phyloP scores from a whole-genome alignment of 30 jellyfish, hydroid and myxozoan species.

The Hydractinia symbiolongicarpus region DNA sequence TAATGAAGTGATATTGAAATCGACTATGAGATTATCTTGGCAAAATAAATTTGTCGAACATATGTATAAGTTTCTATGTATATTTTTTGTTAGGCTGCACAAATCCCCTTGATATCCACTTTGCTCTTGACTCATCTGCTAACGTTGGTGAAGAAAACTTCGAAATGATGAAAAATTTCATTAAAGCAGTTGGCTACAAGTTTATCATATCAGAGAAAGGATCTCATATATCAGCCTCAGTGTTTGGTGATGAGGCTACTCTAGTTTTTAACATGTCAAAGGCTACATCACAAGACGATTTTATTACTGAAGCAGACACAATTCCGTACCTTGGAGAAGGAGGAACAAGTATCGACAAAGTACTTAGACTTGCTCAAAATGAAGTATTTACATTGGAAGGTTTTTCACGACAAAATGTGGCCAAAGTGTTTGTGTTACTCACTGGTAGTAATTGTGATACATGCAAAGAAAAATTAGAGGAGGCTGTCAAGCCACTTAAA shows the following conservation, averaged over 20 bases:
- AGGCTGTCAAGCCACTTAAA: constrained; percentile 74
- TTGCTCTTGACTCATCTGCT: constrained; percentile 88
- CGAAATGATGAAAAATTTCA: constrained; percentile 51
- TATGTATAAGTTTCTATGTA: background rate
- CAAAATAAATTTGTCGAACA: too few relatives aligned
- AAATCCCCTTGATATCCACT: constrained; percentile 75
- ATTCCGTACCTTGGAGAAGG: constrained; percentile 51
- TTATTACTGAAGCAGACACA: constrained; percentile 33
- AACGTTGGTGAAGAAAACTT: constrained; percentile 48
- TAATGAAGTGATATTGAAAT: too few relatives aligned
- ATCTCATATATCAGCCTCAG: constrained; percentile 90
- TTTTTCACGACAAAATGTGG: constrained; percentile 79
- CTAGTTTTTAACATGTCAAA: constrained; percentile 55
- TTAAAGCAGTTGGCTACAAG: constrained; percentile 62
- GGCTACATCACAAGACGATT: constrained; percentile 58
- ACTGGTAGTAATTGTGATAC: constrained; percentile 77
- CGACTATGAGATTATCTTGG: too few relatives aligned
- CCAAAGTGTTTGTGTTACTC: constrained; percentile 72
- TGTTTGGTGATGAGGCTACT: constrained; percentile 70
- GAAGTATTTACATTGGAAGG: constrained; percentile 83
- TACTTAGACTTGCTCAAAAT: constrained; percentile 43
- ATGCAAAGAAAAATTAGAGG: constrained; percentile 62
- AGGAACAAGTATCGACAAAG: constrained; percentile 64
- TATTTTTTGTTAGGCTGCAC: constrained; percentile 68
- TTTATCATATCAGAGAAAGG: constrained; percentile 76